Evolutionary conservation across 2,888 invertebrate genomes (phyloP).

Genomic region (Gibbula magus): DNA sequence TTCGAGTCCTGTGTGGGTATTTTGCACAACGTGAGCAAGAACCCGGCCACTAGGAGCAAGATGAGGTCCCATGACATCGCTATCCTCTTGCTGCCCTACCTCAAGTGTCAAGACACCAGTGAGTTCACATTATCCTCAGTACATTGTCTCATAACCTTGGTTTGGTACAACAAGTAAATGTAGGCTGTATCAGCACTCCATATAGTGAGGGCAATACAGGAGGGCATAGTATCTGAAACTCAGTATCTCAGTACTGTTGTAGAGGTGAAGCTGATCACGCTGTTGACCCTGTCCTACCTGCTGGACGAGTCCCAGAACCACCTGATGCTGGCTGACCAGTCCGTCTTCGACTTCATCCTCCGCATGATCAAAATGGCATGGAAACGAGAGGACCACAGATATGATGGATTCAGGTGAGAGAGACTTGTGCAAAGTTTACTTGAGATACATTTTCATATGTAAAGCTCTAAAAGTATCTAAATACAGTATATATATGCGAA

Average conservation of each 20-base stretch:
- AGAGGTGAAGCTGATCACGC: constrained; percentile 59
- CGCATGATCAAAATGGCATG: constrained; percentile 45
- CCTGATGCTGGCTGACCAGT: constrained; percentile 50
- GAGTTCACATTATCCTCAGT: background rate
- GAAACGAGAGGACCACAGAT: constrained; percentile 39
- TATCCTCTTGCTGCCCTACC: constrained; percentile 35
- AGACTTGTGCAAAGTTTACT: background rate
- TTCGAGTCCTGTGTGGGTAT: constrained; percentile 36
- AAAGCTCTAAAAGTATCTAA: no score
- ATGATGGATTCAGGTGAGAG: constrained; percentile 51
- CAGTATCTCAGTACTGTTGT: background rate
- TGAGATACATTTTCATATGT: no score
- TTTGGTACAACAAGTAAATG: no score
- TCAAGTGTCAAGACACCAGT: constrained; percentile 29
- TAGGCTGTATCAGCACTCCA: no score
- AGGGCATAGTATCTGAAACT: no score
- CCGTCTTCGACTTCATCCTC: constrained; percentile 55
- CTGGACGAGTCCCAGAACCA: constrained; percentile 58
- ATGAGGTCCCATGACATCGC: constrained; percentile 31
- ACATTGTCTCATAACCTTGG: no score
- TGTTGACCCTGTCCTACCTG: constrained; percentile 58
- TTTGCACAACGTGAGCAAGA: constrained; percentile 39
- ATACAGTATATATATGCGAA: no score
- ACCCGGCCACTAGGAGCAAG: constrained; percentile 15
- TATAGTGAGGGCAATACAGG: no score